Percentiles rank a stretch among this genome's conserved stretches.
These are phyloP conservation scores for Andricus quercusramuli DNA, from an alignment of 2,888 invertebrate genomes.

Conservation along the genomic window DNA sequence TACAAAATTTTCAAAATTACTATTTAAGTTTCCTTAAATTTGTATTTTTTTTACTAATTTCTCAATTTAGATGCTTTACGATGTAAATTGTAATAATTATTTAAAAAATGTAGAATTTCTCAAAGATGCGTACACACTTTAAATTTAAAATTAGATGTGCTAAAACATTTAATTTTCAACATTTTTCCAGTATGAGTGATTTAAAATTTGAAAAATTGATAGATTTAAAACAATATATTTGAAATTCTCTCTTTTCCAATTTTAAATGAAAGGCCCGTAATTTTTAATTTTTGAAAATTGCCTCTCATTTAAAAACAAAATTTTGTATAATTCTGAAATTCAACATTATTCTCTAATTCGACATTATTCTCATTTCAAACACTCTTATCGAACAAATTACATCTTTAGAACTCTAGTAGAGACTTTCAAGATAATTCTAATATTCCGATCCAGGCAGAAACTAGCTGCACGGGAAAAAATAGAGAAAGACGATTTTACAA, in stretches of 20 bases:
- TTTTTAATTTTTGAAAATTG: neutral
- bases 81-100: neutral
- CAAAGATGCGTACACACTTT: no score
- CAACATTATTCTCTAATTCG: neutral
- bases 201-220: no score
- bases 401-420: slow-evolving; percentile 34
- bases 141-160: no score
- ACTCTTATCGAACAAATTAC: neutral
- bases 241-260: no score
- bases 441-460: slow-evolving; percentile 32
- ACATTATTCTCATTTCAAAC: neutral
- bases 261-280: neutral
- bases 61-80: neutral
- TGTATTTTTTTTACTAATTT: neutral
- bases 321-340: neutral
- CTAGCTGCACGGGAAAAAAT: slow-evolving; percentile 24
- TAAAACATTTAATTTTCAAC: no score
- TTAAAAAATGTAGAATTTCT: neutral
- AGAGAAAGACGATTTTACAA: slow-evolving; percentile 13
- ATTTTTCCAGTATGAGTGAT: no score
- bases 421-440: slow-evolving; percentile 18
- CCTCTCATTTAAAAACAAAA: neutral
- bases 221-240: no score
- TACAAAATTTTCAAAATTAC: no score
- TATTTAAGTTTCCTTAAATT: no score